phyloP scores from a whole-genome alignment of 92 coral and sea anemone genomes.

The Porites divaricata region DNA sequence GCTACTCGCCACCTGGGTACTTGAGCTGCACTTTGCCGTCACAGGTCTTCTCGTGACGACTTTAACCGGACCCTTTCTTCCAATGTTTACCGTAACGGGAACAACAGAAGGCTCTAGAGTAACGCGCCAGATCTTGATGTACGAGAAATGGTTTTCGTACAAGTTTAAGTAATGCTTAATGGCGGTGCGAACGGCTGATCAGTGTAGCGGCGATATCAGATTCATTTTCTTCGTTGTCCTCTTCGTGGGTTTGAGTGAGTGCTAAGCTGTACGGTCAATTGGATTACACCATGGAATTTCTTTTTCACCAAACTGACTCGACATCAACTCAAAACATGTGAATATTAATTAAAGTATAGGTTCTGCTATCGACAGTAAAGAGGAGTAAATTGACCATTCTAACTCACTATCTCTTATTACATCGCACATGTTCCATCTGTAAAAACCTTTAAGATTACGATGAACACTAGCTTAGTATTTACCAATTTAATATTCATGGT shows the following conservation, averaged over 20 bases:
- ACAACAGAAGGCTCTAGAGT: constrained; percentile 39
- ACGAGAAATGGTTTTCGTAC: constrained; percentile 38
- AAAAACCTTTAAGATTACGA: too few species aligned
- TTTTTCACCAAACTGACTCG: background rate
- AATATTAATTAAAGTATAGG: too few species aligned
- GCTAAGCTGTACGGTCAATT: background rate
- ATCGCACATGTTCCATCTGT: too few species aligned
- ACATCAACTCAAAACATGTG: too few species aligned
- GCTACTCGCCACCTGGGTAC: constrained; percentile 40
- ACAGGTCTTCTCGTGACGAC: constrained; percentile 43
- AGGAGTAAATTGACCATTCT: too few species aligned
- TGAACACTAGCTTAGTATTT: too few species aligned
- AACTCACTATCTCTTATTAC: too few species aligned
- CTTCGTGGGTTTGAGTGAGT: background rate
- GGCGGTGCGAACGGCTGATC: constrained; percentile 38
- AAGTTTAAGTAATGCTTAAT: constrained; percentile 38
- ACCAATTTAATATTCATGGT: too few species aligned
- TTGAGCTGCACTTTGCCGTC: constrained; percentile 13
- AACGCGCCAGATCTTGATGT: constrained; percentile 26
- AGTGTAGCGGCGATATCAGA: constrained; percentile 17
- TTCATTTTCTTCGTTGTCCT: background rate
- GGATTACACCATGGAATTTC: background rate
- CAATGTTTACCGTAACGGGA: constrained; percentile 47
- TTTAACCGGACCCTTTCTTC: constrained; percentile 15
- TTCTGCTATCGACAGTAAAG: too few species aligned